Evolutionary conservation across 2,888 invertebrate genomes (phyloP).

Genomic region (Rutpela maculata): DNA sequence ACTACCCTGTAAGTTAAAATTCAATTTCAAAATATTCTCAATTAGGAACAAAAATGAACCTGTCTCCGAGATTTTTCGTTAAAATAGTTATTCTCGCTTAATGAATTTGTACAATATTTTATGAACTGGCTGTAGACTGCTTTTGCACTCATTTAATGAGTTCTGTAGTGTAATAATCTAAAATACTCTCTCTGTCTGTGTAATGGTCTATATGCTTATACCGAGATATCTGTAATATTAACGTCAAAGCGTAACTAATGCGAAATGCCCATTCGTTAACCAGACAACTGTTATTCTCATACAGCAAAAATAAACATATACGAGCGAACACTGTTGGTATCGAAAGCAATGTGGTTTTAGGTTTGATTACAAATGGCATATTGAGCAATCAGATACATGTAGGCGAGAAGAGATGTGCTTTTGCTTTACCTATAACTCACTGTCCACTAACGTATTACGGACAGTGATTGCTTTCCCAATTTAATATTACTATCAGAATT

Average conservation of each 20-base stretch:
- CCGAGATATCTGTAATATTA: not conserved
- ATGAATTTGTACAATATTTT: too few relatives aligned
- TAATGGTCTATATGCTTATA: too few relatives aligned
- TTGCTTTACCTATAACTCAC: conserved; percentile 7
- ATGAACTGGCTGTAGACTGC: too few relatives aligned
- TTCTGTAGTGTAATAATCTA: too few relatives aligned
- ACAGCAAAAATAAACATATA: not conserved
- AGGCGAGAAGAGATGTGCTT: conserved; percentile 7
- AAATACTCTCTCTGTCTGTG: too few relatives aligned
- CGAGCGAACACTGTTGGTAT: conserved; percentile 7
- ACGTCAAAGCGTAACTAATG: not conserved
- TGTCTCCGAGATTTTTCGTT: too few relatives aligned
- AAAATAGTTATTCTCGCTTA: too few relatives aligned
- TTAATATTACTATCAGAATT: conserved; percentile 1
- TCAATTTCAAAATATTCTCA: too few relatives aligned
- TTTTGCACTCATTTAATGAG: too few relatives aligned
- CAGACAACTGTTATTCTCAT: not conserved
- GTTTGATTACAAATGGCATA: conserved; percentile 7
- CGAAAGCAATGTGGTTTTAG: conserved; percentile 2
- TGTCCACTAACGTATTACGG: conserved; percentile 6
- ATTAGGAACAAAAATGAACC: too few relatives aligned
- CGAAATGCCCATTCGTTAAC: not conserved
- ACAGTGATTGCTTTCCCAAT: not conserved
- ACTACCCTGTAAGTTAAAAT: too few relatives aligned
- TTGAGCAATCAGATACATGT: conserved; percentile 7